Evolutionary conservation across 2,888 invertebrate species (phyloP).

Genomic region (Spodoptera littoralis): DNA sequence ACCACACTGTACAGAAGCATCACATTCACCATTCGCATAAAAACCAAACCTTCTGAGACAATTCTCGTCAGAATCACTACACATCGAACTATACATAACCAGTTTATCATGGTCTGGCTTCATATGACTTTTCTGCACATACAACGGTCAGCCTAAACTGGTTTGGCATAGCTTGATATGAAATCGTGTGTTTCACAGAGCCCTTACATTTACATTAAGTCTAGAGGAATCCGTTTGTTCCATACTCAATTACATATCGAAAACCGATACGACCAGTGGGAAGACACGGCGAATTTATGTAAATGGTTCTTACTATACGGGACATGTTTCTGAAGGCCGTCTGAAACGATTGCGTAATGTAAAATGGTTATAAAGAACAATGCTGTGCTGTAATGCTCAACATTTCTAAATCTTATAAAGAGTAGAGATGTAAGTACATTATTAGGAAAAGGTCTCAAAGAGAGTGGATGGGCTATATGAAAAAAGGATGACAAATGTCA

Average conservation of each 20-base stretch:
- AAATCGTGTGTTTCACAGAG: conserved; percentile 37
- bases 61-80: too few species aligned
- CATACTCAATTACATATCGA: conserved; percentile 53
- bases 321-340: conserved; percentile 28
- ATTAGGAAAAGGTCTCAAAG: too few species aligned
- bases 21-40: conserved; percentile 15
- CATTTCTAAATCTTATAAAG: too few species aligned
- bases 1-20: too few species aligned
- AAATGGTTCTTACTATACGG: conserved; percentile 46
- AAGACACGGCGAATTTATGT: conserved; percentile 53
- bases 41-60: conserved; percentile 27
- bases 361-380: conserved; percentile 32
- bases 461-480: too few species aligned
- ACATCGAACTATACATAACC: too few species aligned
- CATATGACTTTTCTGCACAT: too few species aligned
- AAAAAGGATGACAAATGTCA: too few species aligned
- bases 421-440: too few species aligned
- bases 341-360: conserved; percentile 32
- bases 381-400: conserved; percentile 13
- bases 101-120: too few species aligned
- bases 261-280: conserved; percentile 37
- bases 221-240: conserved; percentile 36
- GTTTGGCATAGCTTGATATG: too few species aligned
- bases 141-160: too few species aligned
- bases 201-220: conserved; percentile 49